A percentile compares a stretch with the other conserved stretches of the same genome.
phyloP scores from a whole-genome alignment of 53 echinoderm and acorn worm genomes.

The Paelopatides confundens region DNA sequence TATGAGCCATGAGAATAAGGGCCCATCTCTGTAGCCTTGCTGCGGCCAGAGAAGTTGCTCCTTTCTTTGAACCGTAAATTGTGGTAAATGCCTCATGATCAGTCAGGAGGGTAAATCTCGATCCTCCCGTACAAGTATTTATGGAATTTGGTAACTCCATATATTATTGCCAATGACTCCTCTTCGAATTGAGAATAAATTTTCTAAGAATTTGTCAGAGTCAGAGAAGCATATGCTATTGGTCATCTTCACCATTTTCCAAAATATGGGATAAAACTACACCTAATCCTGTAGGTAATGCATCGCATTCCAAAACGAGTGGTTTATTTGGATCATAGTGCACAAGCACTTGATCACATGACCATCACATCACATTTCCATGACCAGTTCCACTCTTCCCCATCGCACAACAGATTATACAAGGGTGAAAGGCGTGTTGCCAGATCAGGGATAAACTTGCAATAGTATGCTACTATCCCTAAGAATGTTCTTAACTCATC shows the following conservation, averaged over 20 bases:
- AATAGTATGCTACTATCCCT: conserved; percentile 66
- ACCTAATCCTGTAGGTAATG: conserved; percentile 61
- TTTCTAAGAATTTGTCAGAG: conserved; percentile 1
- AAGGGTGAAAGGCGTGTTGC: conserved; percentile 46
- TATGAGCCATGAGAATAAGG: conserved; percentile 56
- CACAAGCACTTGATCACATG: conserved; percentile 28
- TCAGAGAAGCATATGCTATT: not conserved
- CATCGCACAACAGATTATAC: conserved; percentile 38
- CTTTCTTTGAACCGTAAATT: conserved; percentile 57
- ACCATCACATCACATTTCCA: conserved; percentile 41
- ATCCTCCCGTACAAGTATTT: not conserved
- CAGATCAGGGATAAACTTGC: conserved; percentile 65
- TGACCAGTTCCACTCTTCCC: conserved; percentile 57
- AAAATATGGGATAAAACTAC: conserved; percentile 65
- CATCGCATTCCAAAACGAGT: conserved; percentile 58
- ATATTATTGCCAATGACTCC: conserved; percentile 5
- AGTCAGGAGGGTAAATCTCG: conserved; percentile 21
- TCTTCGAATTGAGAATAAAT: conserved; percentile 11
- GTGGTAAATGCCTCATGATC: conserved; percentile 64
- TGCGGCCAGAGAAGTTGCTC: conserved; percentile 61
- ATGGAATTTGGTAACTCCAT: conserved; percentile 39
- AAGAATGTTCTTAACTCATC: conserved; percentile 43
- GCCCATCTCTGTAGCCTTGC: conserved; percentile 71
- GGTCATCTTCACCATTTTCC: conserved; percentile 12
- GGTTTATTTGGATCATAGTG: conserved; percentile 57